phyloP scores from a whole-genome alignment of 2,888 invertebrate genomes.

The Podabrus alpinus region DNA sequence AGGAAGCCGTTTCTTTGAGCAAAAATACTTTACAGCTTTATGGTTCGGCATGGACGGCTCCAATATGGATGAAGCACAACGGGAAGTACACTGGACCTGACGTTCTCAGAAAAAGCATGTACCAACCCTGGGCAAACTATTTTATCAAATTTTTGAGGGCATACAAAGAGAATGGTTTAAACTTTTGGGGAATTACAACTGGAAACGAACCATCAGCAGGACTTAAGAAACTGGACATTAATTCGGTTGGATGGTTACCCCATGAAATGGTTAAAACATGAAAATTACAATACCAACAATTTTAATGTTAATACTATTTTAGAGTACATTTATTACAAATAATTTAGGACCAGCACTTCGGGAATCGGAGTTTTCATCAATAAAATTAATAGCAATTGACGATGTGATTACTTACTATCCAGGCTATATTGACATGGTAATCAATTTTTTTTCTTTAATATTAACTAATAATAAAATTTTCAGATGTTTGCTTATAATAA shows the following conservation, averaged over 20 bases:
- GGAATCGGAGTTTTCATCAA: conserved; percentile 60
- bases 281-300: background rate
- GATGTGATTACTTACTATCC: conserved; percentile 72
- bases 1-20: conserved; percentile 39
- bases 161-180: conserved; percentile 68
- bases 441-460: conserved; percentile 31
- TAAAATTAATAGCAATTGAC: conserved; percentile 76
- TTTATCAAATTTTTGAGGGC: conserved; percentile 78
- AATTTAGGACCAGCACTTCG: conserved; percentile 77
- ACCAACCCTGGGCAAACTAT: conserved; percentile 82
- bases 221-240: conserved; percentile 59
- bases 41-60: conserved; percentile 62
- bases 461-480: conserved; percentile 21
- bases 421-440: conserved; percentile 66
- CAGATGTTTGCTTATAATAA: conserved; percentile 45
- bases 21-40: conserved; percentile 56
- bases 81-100: conserved; percentile 48
- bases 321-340: conserved; percentile 70
- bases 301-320: conserved; percentile 33
- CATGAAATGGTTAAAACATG: conserved; percentile 41
- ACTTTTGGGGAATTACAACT: conserved; percentile 83
- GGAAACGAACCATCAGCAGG: conserved; percentile 86
- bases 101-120: conserved; percentile 57
- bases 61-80: conserved; percentile 60
- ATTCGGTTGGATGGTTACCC: conserved; percentile 78